Conservation (phyloP, 2,888 invertebrate genomes). For the Keiferia lycopersicella region DNA sequence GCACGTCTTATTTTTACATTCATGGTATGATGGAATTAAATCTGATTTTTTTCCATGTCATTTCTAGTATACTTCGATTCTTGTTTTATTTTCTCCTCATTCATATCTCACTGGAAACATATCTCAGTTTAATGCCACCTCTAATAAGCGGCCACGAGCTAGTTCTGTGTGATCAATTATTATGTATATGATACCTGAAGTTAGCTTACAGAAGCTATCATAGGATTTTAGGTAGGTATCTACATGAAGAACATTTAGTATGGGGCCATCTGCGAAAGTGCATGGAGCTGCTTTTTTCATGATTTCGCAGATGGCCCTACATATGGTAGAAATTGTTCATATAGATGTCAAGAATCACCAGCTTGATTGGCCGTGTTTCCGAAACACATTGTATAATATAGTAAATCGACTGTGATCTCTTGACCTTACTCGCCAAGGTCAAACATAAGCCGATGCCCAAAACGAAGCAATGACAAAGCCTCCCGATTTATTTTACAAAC, state of each 20-base stretch:
- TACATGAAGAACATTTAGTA: too few relatives aligned
- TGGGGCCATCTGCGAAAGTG: too few relatives aligned
- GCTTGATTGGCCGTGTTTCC: too few relatives aligned
- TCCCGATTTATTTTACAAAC: neutral
- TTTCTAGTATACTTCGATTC: neutral
- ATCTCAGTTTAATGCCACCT: constrained; percentile 58
- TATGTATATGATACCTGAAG: neutral
- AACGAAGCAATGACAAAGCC: neutral
- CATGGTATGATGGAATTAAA: too few relatives aligned
- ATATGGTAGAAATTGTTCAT: too few relatives aligned
- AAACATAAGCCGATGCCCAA: neutral
- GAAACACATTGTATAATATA: too few relatives aligned
- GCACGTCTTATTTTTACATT: too few relatives aligned
- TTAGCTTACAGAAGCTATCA: neutral
- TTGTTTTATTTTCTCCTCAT: constrained; percentile 5
- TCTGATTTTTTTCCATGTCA: neutral
- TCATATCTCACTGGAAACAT: constrained; percentile 71
- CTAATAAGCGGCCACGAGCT: constrained; percentile 50
- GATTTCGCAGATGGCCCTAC: too few relatives aligned
- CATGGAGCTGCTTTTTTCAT: too few relatives aligned
- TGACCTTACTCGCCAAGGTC: neutral
- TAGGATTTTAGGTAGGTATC: too few relatives aligned
- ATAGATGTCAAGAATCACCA: too few relatives aligned
- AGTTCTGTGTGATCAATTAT: neutral
- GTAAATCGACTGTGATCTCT: neutral